These are phyloP conservation scores for Diprion similis DNA, from an alignment of 1,140 invertebrate species.

Conservation along the genomic window DNA sequence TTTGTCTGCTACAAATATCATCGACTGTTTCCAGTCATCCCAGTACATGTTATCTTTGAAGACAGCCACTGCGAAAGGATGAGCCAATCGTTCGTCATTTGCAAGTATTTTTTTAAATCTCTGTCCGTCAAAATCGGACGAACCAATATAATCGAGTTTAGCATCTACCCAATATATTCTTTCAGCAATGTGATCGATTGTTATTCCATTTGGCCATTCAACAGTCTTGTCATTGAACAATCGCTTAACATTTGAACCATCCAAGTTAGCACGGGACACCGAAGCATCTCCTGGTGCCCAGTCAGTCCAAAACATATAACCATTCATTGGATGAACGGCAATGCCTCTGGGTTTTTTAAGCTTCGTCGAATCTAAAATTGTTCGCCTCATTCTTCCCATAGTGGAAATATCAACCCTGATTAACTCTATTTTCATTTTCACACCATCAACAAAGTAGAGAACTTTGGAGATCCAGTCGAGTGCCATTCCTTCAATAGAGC, in stretches of 20 bases:
- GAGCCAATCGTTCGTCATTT: constrained; percentile 71
- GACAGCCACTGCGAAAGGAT: constrained; percentile 86
- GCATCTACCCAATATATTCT: constrained; percentile 90
- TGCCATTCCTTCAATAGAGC: constrained; percentile 90
- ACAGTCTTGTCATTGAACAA: constrained; percentile 74
- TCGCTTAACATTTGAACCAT: constrained; percentile 77
- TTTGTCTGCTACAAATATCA: constrained; percentile 81
- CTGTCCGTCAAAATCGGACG: constrained; percentile 82
- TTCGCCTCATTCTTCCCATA: constrained; percentile 77
- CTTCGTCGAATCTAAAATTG: constrained; percentile 74
- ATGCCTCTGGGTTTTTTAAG: constrained; percentile 87
- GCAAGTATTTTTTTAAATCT: constrained; percentile 76
- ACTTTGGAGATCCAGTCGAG: constrained; percentile 94
- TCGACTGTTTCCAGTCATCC: constrained; percentile 87
- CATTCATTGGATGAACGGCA: constrained; percentile 83
- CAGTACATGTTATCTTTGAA: constrained; percentile 90
- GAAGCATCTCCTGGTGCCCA: constrained; percentile 82
- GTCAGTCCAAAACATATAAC: constrained; percentile 92
- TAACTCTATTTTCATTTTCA: constrained; percentile 79
- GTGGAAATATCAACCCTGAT: constrained; percentile 73
- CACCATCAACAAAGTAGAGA: constrained; percentile 89
- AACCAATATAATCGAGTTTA: constrained; percentile 83
- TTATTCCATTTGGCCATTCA: constrained; percentile 87
- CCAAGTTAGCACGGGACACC: constrained; percentile 85
- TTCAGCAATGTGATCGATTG: constrained; percentile 82